Percentiles rank a stretch among this genome's conserved stretches.
Conservation (phyloP, 2,888 invertebrate genomes). For the Sicus ferrugineus region DNA sequence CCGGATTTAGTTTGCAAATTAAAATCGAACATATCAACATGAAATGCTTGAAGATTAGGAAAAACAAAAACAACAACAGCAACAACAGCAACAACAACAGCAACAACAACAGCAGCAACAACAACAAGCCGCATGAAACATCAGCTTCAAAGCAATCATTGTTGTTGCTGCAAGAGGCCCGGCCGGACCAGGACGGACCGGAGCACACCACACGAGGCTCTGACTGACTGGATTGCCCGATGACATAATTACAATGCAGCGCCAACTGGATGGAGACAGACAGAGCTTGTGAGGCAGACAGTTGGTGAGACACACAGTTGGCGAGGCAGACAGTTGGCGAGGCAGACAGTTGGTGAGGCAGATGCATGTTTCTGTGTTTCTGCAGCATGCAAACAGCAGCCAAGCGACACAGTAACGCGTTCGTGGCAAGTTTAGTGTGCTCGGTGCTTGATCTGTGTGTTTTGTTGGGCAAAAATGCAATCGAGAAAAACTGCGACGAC, state of each 20-base stretch:
- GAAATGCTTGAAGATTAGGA: too few species aligned
- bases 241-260: conserved; percentile 53
- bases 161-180: too few species aligned
- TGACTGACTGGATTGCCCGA: conserved; percentile 49
- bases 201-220: too few species aligned
- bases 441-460: too few species aligned
- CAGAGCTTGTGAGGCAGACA: neutral
- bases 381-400: conserved; percentile 8
- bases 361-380: neutral
- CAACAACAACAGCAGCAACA: neutral
- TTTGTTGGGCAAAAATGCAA: too few species aligned
- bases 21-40: neutral
- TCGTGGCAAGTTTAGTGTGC: too few species aligned
- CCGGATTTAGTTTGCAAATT: neutral
- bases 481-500: too few species aligned
- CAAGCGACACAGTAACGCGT: conserved; percentile 12
- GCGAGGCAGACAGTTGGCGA: neutral
- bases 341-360: neutral
- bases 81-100: neutral
- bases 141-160: neutral
- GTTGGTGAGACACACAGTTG: neutral
- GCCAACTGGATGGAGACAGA: neutral
- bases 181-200: conserved; percentile 2
- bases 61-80: too few species aligned
- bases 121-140: neutral